A percentile compares a stretch with the other conserved stretches of the same genome.
These are phyloP conservation scores for Metellina segmentata DNA, from an alignment of 2,888 invertebrate species.

Conservation along the genomic window DNA sequence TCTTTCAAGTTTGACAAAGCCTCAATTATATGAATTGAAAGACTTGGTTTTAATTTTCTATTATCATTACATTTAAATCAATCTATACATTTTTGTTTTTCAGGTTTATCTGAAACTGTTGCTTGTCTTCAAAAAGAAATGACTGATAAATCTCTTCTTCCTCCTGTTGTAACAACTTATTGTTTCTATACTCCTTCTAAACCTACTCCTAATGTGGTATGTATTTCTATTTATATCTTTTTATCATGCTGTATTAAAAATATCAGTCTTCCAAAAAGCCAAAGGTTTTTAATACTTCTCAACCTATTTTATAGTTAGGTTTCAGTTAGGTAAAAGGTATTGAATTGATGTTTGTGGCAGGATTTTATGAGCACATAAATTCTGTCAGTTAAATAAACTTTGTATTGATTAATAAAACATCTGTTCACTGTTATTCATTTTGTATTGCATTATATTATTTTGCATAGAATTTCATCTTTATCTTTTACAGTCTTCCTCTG, in stretches of 20 bases:
- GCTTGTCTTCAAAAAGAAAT: conserved; percentile 60
- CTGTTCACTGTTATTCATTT: neutral
- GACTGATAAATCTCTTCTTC: conserved; percentile 30
- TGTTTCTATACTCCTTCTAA: conserved; percentile 4
- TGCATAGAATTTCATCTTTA: neutral
- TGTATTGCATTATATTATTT: neutral
- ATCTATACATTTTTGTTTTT: neutral
- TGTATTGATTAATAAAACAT: no score
- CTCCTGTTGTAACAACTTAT: neutral
- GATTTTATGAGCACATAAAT: neutral
- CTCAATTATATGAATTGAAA: no score
- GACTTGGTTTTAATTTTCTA: no score
- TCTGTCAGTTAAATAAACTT: no score
- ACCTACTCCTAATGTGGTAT: neutral
- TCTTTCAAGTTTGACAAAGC: no score
- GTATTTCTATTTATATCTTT: neutral
- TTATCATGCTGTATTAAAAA: no score
- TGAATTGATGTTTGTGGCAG: neutral
- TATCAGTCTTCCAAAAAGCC: no score
- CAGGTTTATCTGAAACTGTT: conserved; percentile 56
- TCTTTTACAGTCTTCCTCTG: neutral
- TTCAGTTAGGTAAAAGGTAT: no score
- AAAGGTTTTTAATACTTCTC: no score
- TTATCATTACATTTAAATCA: neutral
- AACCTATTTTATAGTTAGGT: no score